Conservation (phyloP, 2,113 vertebrate species). For the Salvator merianae region DNA sequence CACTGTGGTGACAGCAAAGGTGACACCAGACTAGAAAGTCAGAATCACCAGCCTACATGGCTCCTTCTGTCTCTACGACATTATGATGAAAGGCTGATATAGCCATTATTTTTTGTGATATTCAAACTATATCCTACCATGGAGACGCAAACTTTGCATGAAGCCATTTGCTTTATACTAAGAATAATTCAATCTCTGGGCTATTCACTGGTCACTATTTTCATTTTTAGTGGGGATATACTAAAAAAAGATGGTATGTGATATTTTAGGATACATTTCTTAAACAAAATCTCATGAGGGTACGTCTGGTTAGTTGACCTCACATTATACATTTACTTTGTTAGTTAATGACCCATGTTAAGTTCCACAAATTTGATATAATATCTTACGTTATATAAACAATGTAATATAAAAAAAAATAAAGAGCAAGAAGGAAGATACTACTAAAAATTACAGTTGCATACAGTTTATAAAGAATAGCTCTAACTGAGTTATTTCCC, state of each 20-base stretch:
- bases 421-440: slow-evolving; percentile 42
- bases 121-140: too few relatives aligned
- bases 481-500: slow-evolving; percentile 66
- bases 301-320: slow-evolving; percentile 1
- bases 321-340: slow-evolving; percentile 24
- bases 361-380: slow-evolving; percentile 35
- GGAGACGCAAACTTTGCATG: too few relatives aligned
- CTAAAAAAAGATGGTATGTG: slow-evolving; percentile 8
- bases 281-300: slow-evolving; percentile 2
- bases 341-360: slow-evolving; percentile 19
- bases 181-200: background rate
- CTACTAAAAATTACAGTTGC: slow-evolving; percentile 46
- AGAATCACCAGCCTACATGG: too few relatives aligned
- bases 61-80: too few relatives aligned
- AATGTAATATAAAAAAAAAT: slow-evolving; percentile 37
- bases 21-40: too few relatives aligned
- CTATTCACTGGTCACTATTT: background rate
- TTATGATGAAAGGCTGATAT: too few relatives aligned
- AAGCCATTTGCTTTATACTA: background rate
- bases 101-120: too few relatives aligned
- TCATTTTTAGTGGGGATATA: background rate
- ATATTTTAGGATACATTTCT: slow-evolving; percentile 4
- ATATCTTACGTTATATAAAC: slow-evolving; percentile 47
- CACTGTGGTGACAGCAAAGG: too few relatives aligned
- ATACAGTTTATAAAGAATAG: slow-evolving; percentile 42